These are phyloP conservation scores for Lochmaea capreae DNA, from an alignment of 2,888 invertebrate genomes.

Conservation along the genomic window DNA sequence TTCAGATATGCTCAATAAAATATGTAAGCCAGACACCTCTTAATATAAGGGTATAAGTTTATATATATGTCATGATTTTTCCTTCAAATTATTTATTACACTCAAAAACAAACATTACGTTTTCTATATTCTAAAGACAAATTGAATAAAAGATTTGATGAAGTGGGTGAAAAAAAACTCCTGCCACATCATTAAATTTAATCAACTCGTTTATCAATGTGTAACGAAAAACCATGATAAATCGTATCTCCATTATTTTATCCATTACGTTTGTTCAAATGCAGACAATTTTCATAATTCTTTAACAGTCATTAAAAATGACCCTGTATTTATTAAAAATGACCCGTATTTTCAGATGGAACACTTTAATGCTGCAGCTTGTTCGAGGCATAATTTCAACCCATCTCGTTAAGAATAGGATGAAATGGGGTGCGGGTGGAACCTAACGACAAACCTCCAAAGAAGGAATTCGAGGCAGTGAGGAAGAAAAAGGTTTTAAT, in stretches of 20 bases:
- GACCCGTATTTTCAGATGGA: conserved; percentile 55
- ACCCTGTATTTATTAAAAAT: conserved; percentile 42
- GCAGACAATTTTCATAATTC: conserved; percentile 59
- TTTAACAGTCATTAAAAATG: conserved; percentile 61
- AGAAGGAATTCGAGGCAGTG: conserved; percentile 54
- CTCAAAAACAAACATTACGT: too few species aligned
- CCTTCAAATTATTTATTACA: too few species aligned
- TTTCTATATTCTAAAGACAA: too few species aligned
- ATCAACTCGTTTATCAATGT: background rate
- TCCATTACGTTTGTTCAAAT: conserved; percentile 21
- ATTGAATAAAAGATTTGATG: too few species aligned
- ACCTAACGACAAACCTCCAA: conserved; percentile 62
- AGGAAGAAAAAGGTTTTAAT: conserved; percentile 10
- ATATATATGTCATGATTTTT: too few species aligned
- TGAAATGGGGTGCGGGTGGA: conserved; percentile 58
- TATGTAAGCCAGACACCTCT: too few species aligned
- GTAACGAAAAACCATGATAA: conserved; percentile 23
- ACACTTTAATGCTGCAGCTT: conserved; percentile 57
- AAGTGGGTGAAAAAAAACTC: background rate
- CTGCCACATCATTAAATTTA: background rate
- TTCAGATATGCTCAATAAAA: too few species aligned
- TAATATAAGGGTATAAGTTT: too few species aligned
- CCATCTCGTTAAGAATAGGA: conserved; percentile 61
- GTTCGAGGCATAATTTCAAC: conserved; percentile 63
- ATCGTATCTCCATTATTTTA: conserved; percentile 19